Evolutionary conservation across 2,888 invertebrate species (phyloP), one percentile per base, ranked within the genome.

Genomic region (Diploptera punctata): DNA sequence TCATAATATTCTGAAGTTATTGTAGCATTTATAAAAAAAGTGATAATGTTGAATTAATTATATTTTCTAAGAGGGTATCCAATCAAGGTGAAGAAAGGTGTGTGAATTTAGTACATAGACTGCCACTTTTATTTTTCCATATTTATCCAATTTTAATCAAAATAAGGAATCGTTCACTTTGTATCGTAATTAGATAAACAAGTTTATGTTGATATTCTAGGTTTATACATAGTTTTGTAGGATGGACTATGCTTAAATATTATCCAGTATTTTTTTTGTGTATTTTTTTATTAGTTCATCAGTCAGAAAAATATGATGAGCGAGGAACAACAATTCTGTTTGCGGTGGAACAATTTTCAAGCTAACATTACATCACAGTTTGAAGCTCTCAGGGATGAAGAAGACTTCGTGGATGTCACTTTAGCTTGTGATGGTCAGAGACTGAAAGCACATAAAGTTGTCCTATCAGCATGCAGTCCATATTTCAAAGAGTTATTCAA

Each of bases 341-440:
- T 94, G 85, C 89, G 93, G 86, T 94, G 94, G 94, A 93, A 94
- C 87, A 93, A 93, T 87, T 92, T 92, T 87, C 93, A 93, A 87
- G 91, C 92, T 78, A 93, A 93, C 86, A 92, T 94, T 84, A 91
- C 93, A 81, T 91, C 92, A 83, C 93, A 93, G 84, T 93, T 94
- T 86, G 93, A 93, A 86, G 89, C 91, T 81, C 87, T 94, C 81
- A 88, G 93, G 83, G 91, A 92, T 86, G 92, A 92, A 86, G 93
- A 93, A 87, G 92, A 93, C 85, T 93, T 94, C 86, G 93, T 93
- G 81, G 94, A 94, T 87, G 93, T 94, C 82, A 94, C 93, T 79
- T 88, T 94, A 83, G 93, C 93, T 80, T 93, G 93, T 85, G 93
- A 93, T 82, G 94, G 93, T 79, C 90, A 91, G 84, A 88, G 91